Evolutionary conservation across 2,797 vertebrate genomes (phyloP).

Genomic region (Cossypha niveicapilla): DNA sequence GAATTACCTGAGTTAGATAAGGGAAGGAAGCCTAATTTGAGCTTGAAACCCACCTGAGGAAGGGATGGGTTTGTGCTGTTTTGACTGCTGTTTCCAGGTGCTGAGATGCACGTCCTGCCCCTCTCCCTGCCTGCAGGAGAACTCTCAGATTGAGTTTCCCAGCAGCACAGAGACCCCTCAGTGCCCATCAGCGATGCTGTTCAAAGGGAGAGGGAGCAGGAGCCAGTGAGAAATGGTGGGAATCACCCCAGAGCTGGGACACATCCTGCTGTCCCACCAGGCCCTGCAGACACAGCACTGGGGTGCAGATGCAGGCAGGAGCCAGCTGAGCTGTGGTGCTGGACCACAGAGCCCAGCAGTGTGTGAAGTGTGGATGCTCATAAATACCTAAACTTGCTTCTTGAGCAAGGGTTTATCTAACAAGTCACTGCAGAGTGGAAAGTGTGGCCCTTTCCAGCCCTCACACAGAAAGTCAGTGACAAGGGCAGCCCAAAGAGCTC

Average conservation of each 20-base stretch:
- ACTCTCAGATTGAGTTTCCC: fast-evolving
- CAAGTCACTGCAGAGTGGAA: background rate
- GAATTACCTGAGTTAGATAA: background rate
- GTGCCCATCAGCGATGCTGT: background rate
- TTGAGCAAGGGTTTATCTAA: background rate
- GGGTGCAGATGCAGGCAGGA: background rate
- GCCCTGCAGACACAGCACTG: fast-evolving
- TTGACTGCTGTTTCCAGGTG: background rate
- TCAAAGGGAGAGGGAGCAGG: background rate
- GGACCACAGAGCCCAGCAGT: background rate
- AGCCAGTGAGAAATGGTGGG: background rate
- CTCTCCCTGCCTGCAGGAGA: background rate
- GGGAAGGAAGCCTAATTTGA: background rate
- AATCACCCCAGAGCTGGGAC: background rate
- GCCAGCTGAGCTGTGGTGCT: background rate
- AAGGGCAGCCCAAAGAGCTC: background rate
- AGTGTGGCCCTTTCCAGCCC: fast-evolving
- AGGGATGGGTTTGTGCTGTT: background rate
- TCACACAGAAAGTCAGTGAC: background rate
- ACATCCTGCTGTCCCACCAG: background rate
- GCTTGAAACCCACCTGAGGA: background rate
- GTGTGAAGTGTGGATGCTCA: background rate
- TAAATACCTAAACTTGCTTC: background rate
- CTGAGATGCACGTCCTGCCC: background rate
- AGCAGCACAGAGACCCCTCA: background rate